Conservation (phyloP, 2,113 vertebrate genomes). For the Arvicanthis niloticus region DNA sequence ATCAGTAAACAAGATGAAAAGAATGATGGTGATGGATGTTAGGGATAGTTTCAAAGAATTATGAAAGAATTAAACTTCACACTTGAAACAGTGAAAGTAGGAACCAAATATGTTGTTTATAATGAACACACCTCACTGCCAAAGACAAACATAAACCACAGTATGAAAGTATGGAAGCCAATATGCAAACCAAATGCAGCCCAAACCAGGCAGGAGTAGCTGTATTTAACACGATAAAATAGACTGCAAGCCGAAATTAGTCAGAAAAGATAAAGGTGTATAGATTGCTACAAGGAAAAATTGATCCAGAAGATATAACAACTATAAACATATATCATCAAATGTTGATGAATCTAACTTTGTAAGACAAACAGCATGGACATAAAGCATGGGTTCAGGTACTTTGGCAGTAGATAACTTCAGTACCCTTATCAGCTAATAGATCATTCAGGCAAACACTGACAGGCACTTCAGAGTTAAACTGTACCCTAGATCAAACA, state of each 20-base stretch:
- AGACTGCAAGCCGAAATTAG: not conserved
- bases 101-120: not conserved
- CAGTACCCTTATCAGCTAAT: no score
- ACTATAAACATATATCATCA: not conserved
- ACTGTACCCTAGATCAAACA: not conserved
- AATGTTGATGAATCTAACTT: not conserved
- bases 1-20: not conserved
- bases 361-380: not conserved
- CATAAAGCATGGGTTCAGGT: not conserved
- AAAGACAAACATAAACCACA: not conserved
- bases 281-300: not conserved
- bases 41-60: not conserved
- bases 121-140: not conserved
- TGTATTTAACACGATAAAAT: not conserved
- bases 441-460: not conserved
- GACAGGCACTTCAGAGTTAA: not conserved
- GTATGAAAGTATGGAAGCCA: not conserved
- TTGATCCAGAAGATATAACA: not conserved
- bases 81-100: not conserved
- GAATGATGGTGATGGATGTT: not conserved
- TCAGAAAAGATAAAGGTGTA: not conserved
- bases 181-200: not conserved
- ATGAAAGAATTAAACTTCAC: not conserved
- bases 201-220: not conserved
- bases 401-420: not conserved